phyloP scores from a whole-genome alignment of 92 coral and sea anemone species.

The Pocillopora meandrina region DNA sequence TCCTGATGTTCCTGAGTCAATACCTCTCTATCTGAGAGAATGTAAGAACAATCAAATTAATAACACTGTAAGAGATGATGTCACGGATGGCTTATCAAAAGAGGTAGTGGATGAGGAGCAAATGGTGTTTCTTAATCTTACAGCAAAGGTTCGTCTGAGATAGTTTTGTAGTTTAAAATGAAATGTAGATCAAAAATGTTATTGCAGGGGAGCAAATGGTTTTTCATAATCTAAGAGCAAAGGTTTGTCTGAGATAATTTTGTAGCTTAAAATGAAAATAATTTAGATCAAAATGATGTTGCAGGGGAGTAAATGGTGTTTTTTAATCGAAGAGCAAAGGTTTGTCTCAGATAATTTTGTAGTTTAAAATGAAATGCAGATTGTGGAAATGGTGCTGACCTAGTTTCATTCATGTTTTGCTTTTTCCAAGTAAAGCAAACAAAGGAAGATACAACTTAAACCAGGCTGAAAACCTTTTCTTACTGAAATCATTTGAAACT shows the following conservation, averaged over 20 bases:
- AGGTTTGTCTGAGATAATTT: conserved; percentile 50
- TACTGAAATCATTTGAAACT: too few relatives aligned
- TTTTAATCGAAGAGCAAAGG: conserved; percentile 85
- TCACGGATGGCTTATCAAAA: background rate
- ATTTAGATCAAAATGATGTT: background rate
- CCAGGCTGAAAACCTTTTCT: too few relatives aligned
- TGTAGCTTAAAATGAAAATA: too few relatives aligned
- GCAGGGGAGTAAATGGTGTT: conserved; percentile 78
- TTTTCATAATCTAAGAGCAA: conserved; percentile 81
- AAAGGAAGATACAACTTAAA: too few relatives aligned
- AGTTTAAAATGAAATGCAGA: too few relatives aligned
- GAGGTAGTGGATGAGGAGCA: conserved; percentile 26
- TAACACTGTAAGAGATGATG: background rate
- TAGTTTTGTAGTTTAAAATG: too few relatives aligned
- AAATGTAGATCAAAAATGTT: background rate
- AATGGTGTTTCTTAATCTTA: conserved; percentile 77
- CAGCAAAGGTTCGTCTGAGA: conserved; percentile 71
- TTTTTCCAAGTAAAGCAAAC: too few relatives aligned
- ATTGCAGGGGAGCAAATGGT: conserved; percentile 71
- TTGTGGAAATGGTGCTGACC: too few relatives aligned
- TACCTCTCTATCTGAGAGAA: conserved; percentile 72
- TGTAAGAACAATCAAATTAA: conserved; percentile 31
- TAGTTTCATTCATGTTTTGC: too few relatives aligned
- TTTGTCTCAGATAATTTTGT: conserved; percentile 5
- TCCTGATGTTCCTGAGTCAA: conserved; percentile 41